phyloP scores from a whole-genome alignment of 2,113 vertebrate genomes.

The Corythaeola cristata region DNA sequence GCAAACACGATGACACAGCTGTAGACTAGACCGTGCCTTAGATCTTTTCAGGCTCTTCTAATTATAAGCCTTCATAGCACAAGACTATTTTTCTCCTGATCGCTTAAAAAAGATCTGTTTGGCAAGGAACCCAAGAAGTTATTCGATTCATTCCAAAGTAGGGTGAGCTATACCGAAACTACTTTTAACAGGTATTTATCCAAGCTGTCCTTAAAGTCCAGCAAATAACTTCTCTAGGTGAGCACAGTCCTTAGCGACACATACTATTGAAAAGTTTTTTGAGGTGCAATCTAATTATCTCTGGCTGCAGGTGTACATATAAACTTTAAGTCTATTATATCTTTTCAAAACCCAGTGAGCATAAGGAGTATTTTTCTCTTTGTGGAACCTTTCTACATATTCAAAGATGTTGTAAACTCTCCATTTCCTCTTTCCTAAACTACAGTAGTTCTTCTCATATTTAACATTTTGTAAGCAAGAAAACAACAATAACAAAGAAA shows the following conservation, averaged over 20 bases:
- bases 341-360: background rate
- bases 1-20: background rate
- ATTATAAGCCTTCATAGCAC: background rate
- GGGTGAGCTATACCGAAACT: background rate
- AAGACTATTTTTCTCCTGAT: background rate
- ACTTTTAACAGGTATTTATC: background rate
- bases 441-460: background rate
- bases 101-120: background rate
- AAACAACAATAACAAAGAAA: background rate
- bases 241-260: background rate
- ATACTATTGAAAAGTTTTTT: background rate
- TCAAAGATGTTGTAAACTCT: background rate
- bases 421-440: background rate
- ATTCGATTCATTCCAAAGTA: background rate
- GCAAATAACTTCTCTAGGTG: background rate
- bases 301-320: background rate
- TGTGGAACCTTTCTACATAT: background rate
- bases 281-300: background rate
- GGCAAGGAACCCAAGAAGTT: background rate
- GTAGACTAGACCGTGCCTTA: background rate
- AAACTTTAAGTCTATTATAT: background rate
- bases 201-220: background rate
- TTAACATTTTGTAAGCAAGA: background rate
- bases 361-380: background rate
- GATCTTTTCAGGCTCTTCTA: background rate